Conservation (phyloP, 2,888 invertebrate species). For the Erynnis tages region DNA sequence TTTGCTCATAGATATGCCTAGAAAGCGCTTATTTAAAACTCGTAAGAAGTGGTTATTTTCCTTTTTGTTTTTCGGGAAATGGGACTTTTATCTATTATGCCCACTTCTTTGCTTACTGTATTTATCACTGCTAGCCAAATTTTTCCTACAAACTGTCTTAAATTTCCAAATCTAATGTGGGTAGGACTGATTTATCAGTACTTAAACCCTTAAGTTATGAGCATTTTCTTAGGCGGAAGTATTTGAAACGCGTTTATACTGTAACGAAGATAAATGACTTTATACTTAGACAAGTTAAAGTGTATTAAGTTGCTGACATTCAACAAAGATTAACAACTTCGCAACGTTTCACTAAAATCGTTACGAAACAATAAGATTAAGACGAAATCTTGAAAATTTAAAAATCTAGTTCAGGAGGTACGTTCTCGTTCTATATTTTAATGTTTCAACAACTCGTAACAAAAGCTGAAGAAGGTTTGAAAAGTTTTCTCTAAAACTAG, state of each 20-base stretch:
- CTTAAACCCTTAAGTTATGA: too few species aligned
- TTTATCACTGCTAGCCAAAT: too few species aligned
- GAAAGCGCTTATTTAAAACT: too few species aligned
- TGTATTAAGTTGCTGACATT: conserved; percentile 12
- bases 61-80: too few species aligned
- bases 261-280: conserved; percentile 14
- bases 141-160: too few species aligned
- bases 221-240: neutral
- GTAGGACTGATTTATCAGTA: too few species aligned
- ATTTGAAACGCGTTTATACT: neutral
- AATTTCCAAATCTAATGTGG: too few species aligned
- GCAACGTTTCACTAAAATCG: conserved; percentile 3
- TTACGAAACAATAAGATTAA: conserved; percentile 7
- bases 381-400: conserved; percentile 10
- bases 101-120: too few species aligned
- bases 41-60: too few species aligned
- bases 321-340: conserved; percentile 22
- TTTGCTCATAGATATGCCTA: too few species aligned
- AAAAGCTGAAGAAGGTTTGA: conserved; percentile 25
- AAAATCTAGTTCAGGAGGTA: conserved; percentile 29
- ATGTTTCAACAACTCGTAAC: conserved; percentile 30
- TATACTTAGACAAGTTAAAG: conserved; percentile 10
- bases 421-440: conserved; percentile 32
- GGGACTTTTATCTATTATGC: too few species aligned
- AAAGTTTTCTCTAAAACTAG: conserved; percentile 29